phyloP scores from a whole-genome alignment of 2,113 vertebrate species.

The Hippolais icterina region DNA sequence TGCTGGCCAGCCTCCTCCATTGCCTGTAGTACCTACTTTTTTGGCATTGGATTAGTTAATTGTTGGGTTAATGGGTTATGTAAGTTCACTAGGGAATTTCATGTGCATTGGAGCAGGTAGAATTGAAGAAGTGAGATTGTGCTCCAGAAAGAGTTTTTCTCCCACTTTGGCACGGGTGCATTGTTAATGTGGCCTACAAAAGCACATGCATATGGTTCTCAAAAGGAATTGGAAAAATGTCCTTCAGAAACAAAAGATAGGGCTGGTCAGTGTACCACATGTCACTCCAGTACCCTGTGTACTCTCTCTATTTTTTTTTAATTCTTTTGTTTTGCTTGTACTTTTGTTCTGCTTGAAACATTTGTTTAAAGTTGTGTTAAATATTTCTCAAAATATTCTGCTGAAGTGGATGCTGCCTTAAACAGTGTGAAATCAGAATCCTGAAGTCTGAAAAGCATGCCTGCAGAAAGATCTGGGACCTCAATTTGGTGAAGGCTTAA shows the following conservation, averaged over 20 bases:
- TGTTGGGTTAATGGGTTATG: not conserved
- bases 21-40: not conserved
- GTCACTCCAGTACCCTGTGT: not conserved
- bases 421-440: not conserved
- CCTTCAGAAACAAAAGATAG: not conserved
- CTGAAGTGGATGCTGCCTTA: not conserved
- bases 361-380: not conserved
- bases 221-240: not conserved
- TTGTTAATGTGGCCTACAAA: not conserved
- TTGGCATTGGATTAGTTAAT: not conserved
- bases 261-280: not conserved
- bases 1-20: fast-evolving
- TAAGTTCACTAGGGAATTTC: not conserved
- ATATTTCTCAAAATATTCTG: not conserved
- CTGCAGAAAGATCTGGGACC: not conserved
- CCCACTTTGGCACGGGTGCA: fast-evolving
- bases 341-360: not conserved
- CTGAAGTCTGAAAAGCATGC: not conserved
- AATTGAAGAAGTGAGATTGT: not conserved
- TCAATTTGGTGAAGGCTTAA: not conserved
- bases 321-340: not conserved
- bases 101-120: fast-evolving
- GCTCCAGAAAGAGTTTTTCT: not conserved
- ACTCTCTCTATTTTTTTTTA: not conserved
- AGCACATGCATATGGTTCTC: fast-evolving